These are phyloP conservation scores for Furnarius figulus DNA, from an alignment of 2,113 vertebrate genomes.

Conservation along the genomic window DNA sequence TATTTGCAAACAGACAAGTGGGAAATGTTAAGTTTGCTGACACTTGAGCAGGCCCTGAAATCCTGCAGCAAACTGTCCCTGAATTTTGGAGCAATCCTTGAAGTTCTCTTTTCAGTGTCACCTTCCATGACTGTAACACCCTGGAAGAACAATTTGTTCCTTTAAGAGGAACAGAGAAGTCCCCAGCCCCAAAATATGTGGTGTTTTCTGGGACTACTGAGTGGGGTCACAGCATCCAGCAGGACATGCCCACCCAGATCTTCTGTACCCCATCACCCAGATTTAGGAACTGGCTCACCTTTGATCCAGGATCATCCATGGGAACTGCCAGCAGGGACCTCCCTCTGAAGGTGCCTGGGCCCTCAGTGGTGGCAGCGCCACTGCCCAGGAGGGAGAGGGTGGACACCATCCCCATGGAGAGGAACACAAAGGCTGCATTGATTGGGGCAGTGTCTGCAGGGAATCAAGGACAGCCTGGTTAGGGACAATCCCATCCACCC, in stretches of 20 bases:
- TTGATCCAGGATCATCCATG: background rate
- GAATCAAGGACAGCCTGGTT: background rate
- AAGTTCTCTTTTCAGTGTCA: background rate
- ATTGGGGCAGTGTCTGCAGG: constrained; percentile 63
- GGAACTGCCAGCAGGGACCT: constrained; percentile 75
- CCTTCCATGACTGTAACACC: background rate
- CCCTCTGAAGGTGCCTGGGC: constrained; percentile 47
- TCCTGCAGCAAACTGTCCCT: background rate
- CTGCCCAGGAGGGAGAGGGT: constrained; percentile 41
- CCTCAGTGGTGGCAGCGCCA: accelerated
- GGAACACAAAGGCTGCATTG: constrained; percentile 71
- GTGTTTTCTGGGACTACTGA: background rate
- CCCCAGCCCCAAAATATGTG: too few relatives aligned
- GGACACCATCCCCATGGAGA: constrained; percentile 62
- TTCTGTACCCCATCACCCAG: background rate
- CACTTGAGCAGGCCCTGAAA: background rate
- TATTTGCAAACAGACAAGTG: background rate
- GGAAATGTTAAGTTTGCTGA: background rate
- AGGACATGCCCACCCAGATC: too few relatives aligned
- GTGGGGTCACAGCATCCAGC: accelerated
- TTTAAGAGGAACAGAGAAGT: background rate
- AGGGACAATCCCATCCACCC: background rate
- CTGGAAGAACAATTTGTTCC: background rate
- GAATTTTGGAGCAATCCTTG: background rate
- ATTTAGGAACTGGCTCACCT: constrained; percentile 52